A percentile compares a stretch with the other conserved stretches of the same genome.
Conservation (phyloP, 2,888 invertebrate genomes). For the Erebia aethiops region DNA sequence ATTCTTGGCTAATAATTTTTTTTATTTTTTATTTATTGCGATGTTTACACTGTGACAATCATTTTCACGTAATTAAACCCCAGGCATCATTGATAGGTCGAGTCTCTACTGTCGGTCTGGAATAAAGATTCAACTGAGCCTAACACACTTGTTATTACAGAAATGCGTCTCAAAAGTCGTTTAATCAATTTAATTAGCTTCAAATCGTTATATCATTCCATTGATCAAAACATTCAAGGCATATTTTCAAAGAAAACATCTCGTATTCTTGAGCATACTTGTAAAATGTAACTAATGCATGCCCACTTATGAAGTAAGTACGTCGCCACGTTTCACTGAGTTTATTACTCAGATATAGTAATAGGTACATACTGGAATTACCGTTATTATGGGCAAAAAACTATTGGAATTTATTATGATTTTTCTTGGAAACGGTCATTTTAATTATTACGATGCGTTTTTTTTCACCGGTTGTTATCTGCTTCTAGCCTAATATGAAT, state of each 20-base stretch:
- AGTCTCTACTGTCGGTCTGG: too few relatives aligned
- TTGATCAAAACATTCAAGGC: background rate
- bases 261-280: background rate
- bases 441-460: constrained; percentile 26
- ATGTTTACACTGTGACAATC: too few relatives aligned
- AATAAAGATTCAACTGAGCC: too few relatives aligned
- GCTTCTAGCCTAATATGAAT: constrained; percentile 18
- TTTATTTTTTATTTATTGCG: too few relatives aligned
- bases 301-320: background rate
- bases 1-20: too few relatives aligned
- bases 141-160: background rate
- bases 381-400: constrained; percentile 32
- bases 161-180: background rate
- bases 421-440: constrained; percentile 33
- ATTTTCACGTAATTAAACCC: too few relatives aligned
- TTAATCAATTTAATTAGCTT: background rate
- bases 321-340: constrained; percentile 21
- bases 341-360: constrained; percentile 18
- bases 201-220: background rate
- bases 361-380: constrained; percentile 14
- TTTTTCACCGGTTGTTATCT: background rate
- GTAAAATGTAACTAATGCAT: background rate
- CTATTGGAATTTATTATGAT: constrained; percentile 28
- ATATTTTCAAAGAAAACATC: constrained; percentile 7
- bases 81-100: too few relatives aligned